phyloP scores from a whole-genome alignment of 2,797 vertebrate species.

The Eulemur albifrons region DNA sequence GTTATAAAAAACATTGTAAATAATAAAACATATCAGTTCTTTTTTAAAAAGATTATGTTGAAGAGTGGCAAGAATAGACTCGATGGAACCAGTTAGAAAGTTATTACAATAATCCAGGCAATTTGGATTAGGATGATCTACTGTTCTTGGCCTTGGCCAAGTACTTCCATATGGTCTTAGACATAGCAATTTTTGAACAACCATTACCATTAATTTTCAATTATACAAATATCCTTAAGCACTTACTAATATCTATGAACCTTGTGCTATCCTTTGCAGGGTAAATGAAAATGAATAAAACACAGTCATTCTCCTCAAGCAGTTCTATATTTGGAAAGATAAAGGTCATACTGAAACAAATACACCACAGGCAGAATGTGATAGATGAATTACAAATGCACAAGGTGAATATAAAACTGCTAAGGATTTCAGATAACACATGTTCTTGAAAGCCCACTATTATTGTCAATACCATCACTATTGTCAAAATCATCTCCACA shows the following conservation, averaged over 20 bases:
- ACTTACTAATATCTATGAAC: not conserved
- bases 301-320: not conserved
- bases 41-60: not conserved
- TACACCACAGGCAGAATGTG: not conserved
- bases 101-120: not conserved
- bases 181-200: not conserved
- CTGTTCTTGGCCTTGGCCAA: not conserved
- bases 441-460: not conserved
- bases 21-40: conserved; percentile 15
- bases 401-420: not conserved
- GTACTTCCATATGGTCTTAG: not conserved
- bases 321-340: not conserved
- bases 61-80: not conserved
- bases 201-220: not conserved
- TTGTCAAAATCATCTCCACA: not conserved
- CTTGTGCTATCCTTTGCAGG: not conserved
- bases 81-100: not conserved
- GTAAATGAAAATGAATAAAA: conserved; percentile 16
- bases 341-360: not conserved
- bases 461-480: not conserved
- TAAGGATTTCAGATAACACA: not conserved
- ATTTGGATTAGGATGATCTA: not conserved
- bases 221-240: not conserved
- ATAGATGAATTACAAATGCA: not conserved
- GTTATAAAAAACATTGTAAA: not conserved